These are phyloP conservation scores for Phainopepla nitens DNA, from an alignment of 2,113 vertebrate species.

Conservation along the genomic window DNA sequence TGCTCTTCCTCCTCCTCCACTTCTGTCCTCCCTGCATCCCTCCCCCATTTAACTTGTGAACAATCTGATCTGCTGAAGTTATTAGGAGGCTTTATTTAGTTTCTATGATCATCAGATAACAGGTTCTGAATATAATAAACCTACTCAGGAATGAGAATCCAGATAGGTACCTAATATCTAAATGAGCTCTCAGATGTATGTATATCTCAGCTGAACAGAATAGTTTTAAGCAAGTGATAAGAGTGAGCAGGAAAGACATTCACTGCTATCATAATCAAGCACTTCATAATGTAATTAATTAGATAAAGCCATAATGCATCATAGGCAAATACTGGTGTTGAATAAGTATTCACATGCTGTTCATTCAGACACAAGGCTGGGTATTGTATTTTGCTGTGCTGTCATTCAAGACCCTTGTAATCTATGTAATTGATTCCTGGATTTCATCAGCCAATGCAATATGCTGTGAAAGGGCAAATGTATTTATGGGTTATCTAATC, in stretches of 20 bases:
- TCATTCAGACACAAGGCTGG: background rate
- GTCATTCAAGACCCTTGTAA: background rate
- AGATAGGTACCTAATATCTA: background rate
- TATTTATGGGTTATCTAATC: background rate
- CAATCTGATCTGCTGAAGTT: background rate
- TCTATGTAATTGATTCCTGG: background rate
- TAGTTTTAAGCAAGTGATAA: conserved; percentile 3
- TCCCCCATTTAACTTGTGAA: background rate
- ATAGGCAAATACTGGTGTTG: background rate
- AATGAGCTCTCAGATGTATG: background rate
- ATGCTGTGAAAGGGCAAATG: background rate
- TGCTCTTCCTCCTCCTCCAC: background rate
- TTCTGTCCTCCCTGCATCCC: background rate
- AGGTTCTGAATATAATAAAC: background rate
- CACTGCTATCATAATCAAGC: background rate
- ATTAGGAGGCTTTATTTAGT: background rate
- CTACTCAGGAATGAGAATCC: background rate
- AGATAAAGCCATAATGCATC: background rate
- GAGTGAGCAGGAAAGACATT: background rate
- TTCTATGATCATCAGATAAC: background rate
- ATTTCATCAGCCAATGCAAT: background rate
- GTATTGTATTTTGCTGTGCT: background rate
- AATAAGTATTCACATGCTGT: background rate
- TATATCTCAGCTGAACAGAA: conserved; percentile 1
- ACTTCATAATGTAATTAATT: conserved; percentile 30